Evolutionary conservation across 92 coral and sea anemone genomes (phyloP), one percentile per base, ranked within the genome.

Genomic region (Virgularia gustaviana): DNA sequence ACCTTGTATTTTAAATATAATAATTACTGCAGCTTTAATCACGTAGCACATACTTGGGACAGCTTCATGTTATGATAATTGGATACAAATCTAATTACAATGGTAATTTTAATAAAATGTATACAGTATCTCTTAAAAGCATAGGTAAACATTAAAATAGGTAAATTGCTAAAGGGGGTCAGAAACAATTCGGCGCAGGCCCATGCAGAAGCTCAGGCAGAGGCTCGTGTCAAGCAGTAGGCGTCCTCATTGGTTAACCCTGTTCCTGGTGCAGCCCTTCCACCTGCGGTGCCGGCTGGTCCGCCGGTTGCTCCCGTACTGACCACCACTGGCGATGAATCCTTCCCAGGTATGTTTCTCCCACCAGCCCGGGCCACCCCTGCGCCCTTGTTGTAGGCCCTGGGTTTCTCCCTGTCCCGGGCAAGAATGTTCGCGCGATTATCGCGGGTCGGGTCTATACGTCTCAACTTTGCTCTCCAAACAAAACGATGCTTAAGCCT

Each of bases 401-500:
- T 47, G 55, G 55, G 55, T 47, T 47, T 13, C 55, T 47, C 55
- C 55, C 55, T 4, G n/a, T 47, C n/a, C 55, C 55, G 2, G 55
- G n/a, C 23, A 47, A 47, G 55, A 47, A 19, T 19, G 55, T 47
- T 19, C 2, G 22, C 3, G 23, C 16, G 38, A 58, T 58, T 30
- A 32, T 30, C 11, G 29, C 65, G 19, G 65, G 65, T 9, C 65
- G 33, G 11, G 29, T 12, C 33, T 18, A 29, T 25, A n/a, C n/a
- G 65, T 29, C 11, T 58, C 33, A 3, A 33, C 62, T 15, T 3
- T 33, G 1, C 62, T 55, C 3, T 25, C 13, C 11, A 25, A 18
- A 18, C 27, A 15, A 41, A 18, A 37, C 18, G 65, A 58, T n/a
- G 36, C 5, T n/a, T 34, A 15, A 24, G 19, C 65, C 33, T 3